These are phyloP conservation scores for Chromis chromis DNA, from an alignment of 2,797 vertebrate species.

Conservation along the genomic window DNA sequence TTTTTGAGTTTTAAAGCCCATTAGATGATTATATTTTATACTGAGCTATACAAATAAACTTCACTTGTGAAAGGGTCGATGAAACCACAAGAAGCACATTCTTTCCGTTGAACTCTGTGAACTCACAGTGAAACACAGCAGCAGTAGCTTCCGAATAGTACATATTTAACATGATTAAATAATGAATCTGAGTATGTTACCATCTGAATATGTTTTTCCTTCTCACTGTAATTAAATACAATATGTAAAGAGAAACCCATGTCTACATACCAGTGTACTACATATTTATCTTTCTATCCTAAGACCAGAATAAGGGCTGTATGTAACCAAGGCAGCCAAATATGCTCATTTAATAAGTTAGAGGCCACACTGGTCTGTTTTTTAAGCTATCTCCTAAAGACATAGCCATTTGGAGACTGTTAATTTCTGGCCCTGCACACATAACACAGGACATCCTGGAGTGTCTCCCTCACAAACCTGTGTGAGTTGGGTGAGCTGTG, in stretches of 20 bases:
- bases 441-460: no score
- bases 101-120: neutral
- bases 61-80: neutral
- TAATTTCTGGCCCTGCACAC: neutral
- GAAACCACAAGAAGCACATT: neutral
- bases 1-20: neutral
- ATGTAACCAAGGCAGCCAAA: neutral
- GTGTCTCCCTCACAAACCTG: slow-evolving; percentile 86
- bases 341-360: no score
- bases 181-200: no score
- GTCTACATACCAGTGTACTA: no score
- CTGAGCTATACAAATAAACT: neutral
- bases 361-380: no score
- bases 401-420: neutral
- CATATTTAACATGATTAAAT: no score
- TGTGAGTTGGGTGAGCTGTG: slow-evolving; percentile 94
- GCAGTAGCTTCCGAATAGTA: neutral
- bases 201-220: no score
- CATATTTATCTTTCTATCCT: no score
- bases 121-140: neutral
- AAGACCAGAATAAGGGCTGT: no score
- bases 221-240: no score
- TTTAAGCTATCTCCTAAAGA: neutral
- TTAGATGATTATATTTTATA: neutral
- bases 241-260: no score